Conservation (phyloP, 2,888 invertebrate species). For the Sarcophaga rosellei region DNA sequence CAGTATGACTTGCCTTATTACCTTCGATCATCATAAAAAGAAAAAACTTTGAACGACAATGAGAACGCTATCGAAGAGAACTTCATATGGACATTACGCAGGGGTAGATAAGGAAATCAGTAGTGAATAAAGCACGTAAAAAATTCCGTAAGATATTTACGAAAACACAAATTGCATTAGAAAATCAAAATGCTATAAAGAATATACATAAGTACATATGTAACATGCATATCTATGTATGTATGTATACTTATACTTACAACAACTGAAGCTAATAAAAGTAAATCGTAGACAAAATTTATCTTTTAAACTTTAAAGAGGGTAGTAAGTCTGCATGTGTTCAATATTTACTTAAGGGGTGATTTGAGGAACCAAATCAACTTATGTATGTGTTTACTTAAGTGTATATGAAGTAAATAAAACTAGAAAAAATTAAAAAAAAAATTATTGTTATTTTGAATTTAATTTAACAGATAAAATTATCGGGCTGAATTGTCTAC, state of each 20-base stretch:
- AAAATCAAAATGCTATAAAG: conserved; percentile 14
- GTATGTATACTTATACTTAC: neutral
- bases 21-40: neutral
- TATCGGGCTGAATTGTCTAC: neutral
- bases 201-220: neutral
- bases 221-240: neutral
- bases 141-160: neutral
- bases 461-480: neutral
- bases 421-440: neutral
- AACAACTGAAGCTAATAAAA: conserved; percentile 24
- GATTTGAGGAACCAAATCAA: neutral
- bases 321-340: neutral
- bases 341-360: conserved; percentile 53
- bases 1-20: neutral
- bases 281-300: conserved; percentile 24
- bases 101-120: neutral
- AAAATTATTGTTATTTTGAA: neutral
- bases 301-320: conserved; percentile 20
- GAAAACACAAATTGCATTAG: conserved; percentile 44
- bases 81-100: neutral
- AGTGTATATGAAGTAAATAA: neutral
- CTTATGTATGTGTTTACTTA: neutral
- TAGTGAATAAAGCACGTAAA: neutral
- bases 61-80: neutral
- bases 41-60: neutral